Conservation (phyloP, 2,888 invertebrate genomes). For the Anagyrus pseudococci region DNA sequence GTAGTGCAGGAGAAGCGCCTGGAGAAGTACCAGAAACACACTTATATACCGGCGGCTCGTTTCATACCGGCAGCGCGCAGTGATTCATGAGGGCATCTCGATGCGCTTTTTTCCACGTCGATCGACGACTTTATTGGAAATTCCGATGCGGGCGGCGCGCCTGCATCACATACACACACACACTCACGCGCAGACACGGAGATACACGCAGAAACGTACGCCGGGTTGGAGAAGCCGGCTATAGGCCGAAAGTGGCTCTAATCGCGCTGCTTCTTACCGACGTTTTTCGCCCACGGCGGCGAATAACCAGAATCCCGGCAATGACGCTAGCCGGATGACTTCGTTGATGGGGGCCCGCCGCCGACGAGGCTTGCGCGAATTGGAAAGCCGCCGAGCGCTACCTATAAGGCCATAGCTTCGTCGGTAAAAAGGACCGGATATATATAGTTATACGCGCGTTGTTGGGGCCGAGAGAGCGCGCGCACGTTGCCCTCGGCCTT, state of each 20-base stretch:
- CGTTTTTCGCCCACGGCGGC: constrained; percentile 13
- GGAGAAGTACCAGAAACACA: constrained; percentile 48
- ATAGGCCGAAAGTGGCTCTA: constrained; percentile 41
- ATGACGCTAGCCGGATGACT: constrained; percentile 54
- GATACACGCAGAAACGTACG: constrained; percentile 48
- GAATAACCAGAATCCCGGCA: constrained; percentile 33
- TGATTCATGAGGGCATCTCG: constrained; percentile 59
- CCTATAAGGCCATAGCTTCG: constrained; percentile 24
- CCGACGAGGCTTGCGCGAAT: not conserved
- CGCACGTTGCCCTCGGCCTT: no score
- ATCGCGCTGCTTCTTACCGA: constrained; percentile 47
- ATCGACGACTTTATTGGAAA: constrained; percentile 60
- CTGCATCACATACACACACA: not conserved
- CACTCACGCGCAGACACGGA: no score
- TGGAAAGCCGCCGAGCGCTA: constrained; percentile 38
- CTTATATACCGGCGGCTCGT: constrained; percentile 52
- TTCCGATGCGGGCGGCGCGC: constrained; percentile 53
- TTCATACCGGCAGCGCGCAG: constrained; percentile 46
- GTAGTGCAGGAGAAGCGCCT: not conserved
- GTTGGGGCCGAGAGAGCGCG: no score
- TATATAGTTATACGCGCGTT: no score
- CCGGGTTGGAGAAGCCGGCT: constrained; percentile 4
- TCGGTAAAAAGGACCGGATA: constrained; percentile 6
- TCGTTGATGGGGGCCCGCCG: constrained; percentile 40
- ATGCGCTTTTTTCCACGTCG: constrained; percentile 57